Base-by-base conservation (phyloP, 2,113 vertebrate species). In the Cromileptes altivelis region DNA sequence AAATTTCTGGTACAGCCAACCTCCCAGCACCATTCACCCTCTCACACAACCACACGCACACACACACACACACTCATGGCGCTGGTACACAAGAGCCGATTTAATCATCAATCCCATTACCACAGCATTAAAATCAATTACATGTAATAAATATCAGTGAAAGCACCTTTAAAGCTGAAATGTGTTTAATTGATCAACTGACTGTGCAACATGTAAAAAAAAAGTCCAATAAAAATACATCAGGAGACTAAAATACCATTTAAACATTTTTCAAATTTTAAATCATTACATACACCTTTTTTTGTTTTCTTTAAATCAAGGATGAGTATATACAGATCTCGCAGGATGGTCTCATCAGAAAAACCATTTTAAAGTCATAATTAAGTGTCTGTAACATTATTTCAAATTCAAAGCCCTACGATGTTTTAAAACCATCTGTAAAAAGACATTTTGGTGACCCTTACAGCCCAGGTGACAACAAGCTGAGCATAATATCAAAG, bases 111-210 rank as follows among this genome's bases (percentile, higher is more conserved):
- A 81, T 81, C 90, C 91, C 85, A 89, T 69, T 85, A 91, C 91
- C 89, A 88, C 88, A 75, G 85, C 82, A 91, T 90, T 82, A 92
- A 84, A 92, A 91, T 78, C 84, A 86, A 91, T 84, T 68, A 88
- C 87, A 89, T 74, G 70, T 91, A 95, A 96, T 95, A 96, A 95
- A 95, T 95, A 94, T 82, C 76, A 87, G 80, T 81, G 75, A 89
- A 93, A 92, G 86, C 84, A 91, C 86, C 91, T 89, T 93, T 94
- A 93, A 95, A 95, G 94, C 94, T 90, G 89, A 93, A 94, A 94
- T 93, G 88, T 90, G 79, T 90, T 87, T 83, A 90, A 89, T 80
- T 91, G 90, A 90, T 91, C 86, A 86, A 90, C 65, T 37, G 78
- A 82, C 73, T 91, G 90, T 93, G 90, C 87, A 87, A 94, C 88